Evolutionary conservation across 2,797 vertebrate genomes (phyloP).

Genomic region (Lagorchestes hirsutus): DNA sequence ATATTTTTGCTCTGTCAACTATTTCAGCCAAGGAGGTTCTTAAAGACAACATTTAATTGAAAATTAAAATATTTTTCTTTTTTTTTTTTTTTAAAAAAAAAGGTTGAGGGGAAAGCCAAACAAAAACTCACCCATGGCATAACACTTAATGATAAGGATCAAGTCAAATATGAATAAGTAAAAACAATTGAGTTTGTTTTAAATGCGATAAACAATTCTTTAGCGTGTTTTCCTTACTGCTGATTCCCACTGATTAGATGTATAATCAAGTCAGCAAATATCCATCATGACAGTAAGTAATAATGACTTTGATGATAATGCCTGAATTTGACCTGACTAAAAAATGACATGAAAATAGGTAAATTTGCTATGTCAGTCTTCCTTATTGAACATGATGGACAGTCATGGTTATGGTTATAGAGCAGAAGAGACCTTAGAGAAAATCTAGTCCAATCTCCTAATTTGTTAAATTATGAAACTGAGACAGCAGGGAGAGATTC

Average conservation of each 20-base stretch:
- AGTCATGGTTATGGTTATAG: background rate
- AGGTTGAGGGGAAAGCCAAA: background rate
- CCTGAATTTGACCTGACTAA: background rate
- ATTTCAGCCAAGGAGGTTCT: background rate
- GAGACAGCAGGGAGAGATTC: background rate
- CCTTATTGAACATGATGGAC: background rate
- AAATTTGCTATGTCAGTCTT: background rate
- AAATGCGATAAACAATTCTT: background rate
- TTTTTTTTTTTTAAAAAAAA: background rate
- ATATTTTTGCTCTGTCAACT: background rate
- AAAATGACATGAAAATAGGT: background rate
- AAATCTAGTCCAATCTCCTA: background rate
- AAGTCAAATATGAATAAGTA: background rate
- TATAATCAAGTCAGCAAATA: background rate
- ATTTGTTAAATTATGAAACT: background rate
- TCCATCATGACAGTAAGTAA: background rate
- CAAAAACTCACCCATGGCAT: background rate
- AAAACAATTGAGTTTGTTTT: background rate
- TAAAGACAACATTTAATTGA: background rate
- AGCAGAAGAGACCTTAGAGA: background rate
- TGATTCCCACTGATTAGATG: background rate
- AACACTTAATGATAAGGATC: background rate
- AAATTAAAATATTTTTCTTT: background rate
- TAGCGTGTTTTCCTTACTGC: background rate
- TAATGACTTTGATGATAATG: background rate